A percentile compares a stretch with the other conserved stretches of the same genome.
Conservation (phyloP, 2,888 invertebrate genomes). For the Ormyrus labotus region DNA sequence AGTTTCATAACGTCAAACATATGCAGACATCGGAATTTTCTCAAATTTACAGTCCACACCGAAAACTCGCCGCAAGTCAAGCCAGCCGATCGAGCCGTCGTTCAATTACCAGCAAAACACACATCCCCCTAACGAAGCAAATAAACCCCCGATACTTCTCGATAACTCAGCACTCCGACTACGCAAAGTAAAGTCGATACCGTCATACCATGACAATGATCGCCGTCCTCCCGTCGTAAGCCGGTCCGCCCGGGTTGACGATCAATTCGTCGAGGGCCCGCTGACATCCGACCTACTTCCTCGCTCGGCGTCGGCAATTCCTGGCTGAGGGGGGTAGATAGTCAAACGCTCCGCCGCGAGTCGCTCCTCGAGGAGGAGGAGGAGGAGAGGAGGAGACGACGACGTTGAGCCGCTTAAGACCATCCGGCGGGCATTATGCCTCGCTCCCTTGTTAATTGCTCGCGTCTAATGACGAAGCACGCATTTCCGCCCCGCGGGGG, state of each 20-base stretch:
- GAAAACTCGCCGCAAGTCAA: no score
- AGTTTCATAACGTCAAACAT: no score
- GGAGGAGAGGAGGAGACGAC: not conserved
- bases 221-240: not conserved
- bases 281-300: no score
- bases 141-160: no score
- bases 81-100: no score
- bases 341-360: not conserved
- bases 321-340: not conserved
- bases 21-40: no score
- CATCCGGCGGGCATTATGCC: constrained; percentile 37
- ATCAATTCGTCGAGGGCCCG: not conserved
- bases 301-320: not conserved
- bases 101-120: no score
- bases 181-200: no score
- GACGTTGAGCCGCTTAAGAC: constrained; percentile 41
- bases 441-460: constrained; percentile 36
- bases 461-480: constrained; percentile 39
- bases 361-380: not conserved
- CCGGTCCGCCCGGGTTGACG: not conserved
- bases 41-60: no score
- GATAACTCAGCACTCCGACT: no score
- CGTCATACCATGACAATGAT: no score
- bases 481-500: constrained; percentile 4
- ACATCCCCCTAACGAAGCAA: no score